Evolutionary conservation across 2,888 invertebrate species (phyloP).

Genomic region (Diloba caeruleocephala): DNA sequence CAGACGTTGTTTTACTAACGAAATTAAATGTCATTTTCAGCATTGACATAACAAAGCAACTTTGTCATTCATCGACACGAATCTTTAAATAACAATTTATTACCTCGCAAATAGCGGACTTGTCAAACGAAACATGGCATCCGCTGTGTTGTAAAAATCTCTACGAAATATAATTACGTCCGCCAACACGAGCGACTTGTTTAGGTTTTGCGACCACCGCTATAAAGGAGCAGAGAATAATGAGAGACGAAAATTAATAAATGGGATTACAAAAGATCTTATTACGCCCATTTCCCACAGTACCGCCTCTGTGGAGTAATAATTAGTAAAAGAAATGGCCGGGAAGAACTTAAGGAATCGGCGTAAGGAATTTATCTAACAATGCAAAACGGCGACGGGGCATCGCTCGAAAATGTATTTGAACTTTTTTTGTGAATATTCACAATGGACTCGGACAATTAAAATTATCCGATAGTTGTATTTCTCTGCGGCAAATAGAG

Average conservation of each 20-base stretch:
- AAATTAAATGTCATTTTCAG: slow-evolving; percentile 1
- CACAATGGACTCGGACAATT: slow-evolving; percentile 33
- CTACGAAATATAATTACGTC: slow-evolving; percentile 62
- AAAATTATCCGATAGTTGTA: slow-evolving; percentile 40
- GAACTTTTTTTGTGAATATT: slow-evolving; percentile 35
- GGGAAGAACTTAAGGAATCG: slow-evolving; percentile 51
- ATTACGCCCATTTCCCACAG: slow-evolving; percentile 78
- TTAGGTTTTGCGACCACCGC: slow-evolving; percentile 65
- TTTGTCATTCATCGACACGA: not conserved
- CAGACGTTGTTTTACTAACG: not conserved
- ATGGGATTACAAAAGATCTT: slow-evolving; percentile 80
- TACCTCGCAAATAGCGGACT: slow-evolving; percentile 26
- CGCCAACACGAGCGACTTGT: slow-evolving; percentile 60
- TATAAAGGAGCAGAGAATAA: slow-evolving; percentile 66
- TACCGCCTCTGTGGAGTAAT: slow-evolving; percentile 71
- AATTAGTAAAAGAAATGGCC: slow-evolving; percentile 76
- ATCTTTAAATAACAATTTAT: slow-evolving; percentile 34
- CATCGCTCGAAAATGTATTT: slow-evolving; percentile 37
- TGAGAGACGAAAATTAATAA: slow-evolving; percentile 70
- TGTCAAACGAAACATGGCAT: slow-evolving; percentile 40
- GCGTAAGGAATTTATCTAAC: slow-evolving; percentile 45
- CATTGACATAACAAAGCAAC: slow-evolving; percentile 4
- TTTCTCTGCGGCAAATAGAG: not conserved
- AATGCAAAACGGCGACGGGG: slow-evolving; percentile 35
- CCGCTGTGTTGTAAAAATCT: slow-evolving; percentile 45